Evolutionary conservation across 1,140 invertebrate genomes (phyloP).

Genomic region (Pachyrhynchus sulphureomaculatus): DNA sequence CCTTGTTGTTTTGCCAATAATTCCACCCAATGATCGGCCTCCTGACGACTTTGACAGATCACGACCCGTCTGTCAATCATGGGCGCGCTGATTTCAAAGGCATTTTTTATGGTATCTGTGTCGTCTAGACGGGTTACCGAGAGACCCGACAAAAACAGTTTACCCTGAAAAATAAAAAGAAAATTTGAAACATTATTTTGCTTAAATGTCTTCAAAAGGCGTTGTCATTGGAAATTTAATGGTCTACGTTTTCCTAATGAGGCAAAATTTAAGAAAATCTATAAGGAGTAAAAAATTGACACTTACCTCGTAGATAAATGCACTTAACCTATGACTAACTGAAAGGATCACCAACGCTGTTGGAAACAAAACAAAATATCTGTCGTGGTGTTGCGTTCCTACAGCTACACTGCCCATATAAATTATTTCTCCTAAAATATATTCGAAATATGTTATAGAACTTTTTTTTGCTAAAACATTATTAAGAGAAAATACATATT

Average conservation of each 20-base stretch:
- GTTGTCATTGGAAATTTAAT: too few species aligned
- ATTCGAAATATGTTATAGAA: neutral
- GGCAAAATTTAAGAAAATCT: too few species aligned
- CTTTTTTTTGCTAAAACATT: neutral
- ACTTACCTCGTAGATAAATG: constrained; percentile 92
- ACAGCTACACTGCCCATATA: constrained; percentile 88
- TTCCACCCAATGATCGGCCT: constrained; percentile 86
- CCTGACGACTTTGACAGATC: constrained; percentile 79
- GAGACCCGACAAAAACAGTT: constrained; percentile 84
- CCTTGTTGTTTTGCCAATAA: constrained; percentile 64
- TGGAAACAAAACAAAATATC: constrained; percentile 91
- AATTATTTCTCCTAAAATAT: constrained; percentile 72
- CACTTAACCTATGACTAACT: constrained; percentile 86
- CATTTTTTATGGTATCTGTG: constrained; percentile 78
- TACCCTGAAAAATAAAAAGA: constrained; percentile 66
- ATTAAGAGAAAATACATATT: neutral
- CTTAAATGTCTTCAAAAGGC: too few species aligned
- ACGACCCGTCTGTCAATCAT: constrained; percentile 89
- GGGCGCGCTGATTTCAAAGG: constrained; percentile 90
- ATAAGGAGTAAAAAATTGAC: neutral
- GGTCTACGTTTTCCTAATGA: too few species aligned
- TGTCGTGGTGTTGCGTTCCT: constrained; percentile 75
- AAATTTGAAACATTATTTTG: too few species aligned
- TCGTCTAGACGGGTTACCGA: constrained; percentile 76
- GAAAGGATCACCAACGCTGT: constrained; percentile 85